A percentile compares a stretch with the other conserved stretches of the same genome.
phyloP scores from a whole-genome alignment of 1,140 invertebrate species.

The Cotesia chilonis region DNA sequence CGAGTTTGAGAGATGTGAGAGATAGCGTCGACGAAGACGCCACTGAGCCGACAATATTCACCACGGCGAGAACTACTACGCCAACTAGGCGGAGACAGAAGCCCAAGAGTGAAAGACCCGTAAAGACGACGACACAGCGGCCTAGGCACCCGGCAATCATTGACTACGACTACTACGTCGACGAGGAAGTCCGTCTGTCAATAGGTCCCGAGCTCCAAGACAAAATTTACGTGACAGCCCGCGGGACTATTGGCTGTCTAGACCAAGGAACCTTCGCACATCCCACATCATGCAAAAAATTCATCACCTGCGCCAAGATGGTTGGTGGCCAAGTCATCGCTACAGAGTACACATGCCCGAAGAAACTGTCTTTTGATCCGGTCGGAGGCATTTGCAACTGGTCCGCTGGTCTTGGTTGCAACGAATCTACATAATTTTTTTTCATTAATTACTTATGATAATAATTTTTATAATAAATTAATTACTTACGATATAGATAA shows the following conservation, averaged over 20 bases:
- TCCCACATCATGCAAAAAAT: conserved; percentile 86
- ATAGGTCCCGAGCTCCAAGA: conserved; percentile 67
- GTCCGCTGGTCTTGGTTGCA: conserved; percentile 80
- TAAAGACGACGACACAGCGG: conserved; percentile 48
- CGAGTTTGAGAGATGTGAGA: conserved; percentile 18
- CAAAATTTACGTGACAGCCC: conserved; percentile 69
- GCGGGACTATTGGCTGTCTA: conserved; percentile 77
- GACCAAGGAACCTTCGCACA: conserved; percentile 90
- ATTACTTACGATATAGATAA: conserved; percentile 3
- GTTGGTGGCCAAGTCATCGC: conserved; percentile 78
- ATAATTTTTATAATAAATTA: conserved; percentile 24
- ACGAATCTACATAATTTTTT: conserved; percentile 59
- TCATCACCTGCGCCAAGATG: conserved; percentile 86
- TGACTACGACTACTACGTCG: conserved; percentile 77
- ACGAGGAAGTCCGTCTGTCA: conserved; percentile 68
- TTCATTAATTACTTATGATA: conserved; percentile 16
- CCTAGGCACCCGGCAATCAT: conserved; percentile 57
- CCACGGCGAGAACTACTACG: conserved; percentile 43
- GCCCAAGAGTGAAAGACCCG: conserved; percentile 43
- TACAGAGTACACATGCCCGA: conserved; percentile 88
- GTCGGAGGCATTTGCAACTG: conserved; percentile 90
- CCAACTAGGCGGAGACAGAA: conserved; percentile 52
- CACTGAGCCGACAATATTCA: conserved; percentile 59
- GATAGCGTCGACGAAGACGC: conserved; percentile 45
- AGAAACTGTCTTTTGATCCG: conserved; percentile 84